A percentile compares a stretch with the other conserved stretches of the same genome.
Evolutionary conservation across 2,797 vertebrate genomes (phyloP).

Genomic region (Zenarchopterus dispar): DNA sequence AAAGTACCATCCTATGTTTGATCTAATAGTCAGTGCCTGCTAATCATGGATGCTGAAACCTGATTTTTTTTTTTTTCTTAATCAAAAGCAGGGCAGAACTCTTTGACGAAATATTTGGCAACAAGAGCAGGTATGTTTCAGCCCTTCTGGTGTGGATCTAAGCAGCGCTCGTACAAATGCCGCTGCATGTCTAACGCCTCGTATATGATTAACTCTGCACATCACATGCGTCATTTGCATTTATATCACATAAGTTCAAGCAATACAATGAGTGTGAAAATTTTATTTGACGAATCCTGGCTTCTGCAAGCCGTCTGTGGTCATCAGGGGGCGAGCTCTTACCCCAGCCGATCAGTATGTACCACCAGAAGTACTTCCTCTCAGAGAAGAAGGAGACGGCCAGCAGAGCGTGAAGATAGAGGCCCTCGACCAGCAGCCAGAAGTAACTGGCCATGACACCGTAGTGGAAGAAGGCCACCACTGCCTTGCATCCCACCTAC

Average conservation of each 20-base stretch:
- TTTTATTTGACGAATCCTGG: neutral
- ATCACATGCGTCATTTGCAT: slow-evolving; percentile 2
- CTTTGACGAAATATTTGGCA: slow-evolving; percentile 3
- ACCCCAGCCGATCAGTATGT: slow-evolving; percentile 99
- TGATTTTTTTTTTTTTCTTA: no score
- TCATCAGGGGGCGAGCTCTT: slow-evolving; percentile 45
- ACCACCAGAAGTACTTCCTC: slow-evolving; percentile 98
- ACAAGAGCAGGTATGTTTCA: slow-evolving; percentile 16
- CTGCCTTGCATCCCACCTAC: slow-evolving; percentile 93
- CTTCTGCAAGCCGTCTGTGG: no score
- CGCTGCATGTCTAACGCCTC: slow-evolving; percentile 18
- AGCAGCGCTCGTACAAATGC: slow-evolving; percentile 25
- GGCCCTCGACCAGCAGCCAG: slow-evolving; percentile 96
- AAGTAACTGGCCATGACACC: slow-evolving; percentile 98
- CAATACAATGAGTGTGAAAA: neutral
- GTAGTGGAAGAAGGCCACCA: slow-evolving; percentile 95
- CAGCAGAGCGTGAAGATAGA: slow-evolving; percentile 93
- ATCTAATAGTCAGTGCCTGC: neutral
- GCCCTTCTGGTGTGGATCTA: slow-evolving; percentile 29
- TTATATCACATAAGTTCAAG: neutral
- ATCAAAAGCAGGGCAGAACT: neutral
- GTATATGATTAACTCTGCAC: slow-evolving; percentile 14
- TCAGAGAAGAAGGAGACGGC: slow-evolving; percentile 97
- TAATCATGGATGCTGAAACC: neutral
- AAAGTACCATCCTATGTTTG: neutral